Conservation (phyloP, 2,797 vertebrate species). For the Cygnus olor region DNA sequence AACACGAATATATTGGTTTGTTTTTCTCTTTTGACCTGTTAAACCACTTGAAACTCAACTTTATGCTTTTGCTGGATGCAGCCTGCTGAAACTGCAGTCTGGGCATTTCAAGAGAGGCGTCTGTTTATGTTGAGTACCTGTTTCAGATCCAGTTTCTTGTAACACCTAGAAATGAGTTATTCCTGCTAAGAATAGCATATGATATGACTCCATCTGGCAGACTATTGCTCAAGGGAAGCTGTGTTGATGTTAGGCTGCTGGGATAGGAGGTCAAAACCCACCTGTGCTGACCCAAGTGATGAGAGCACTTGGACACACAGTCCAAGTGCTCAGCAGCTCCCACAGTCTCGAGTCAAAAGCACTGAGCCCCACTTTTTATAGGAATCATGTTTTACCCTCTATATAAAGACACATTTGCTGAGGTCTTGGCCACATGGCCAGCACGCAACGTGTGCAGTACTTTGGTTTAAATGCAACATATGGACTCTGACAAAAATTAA, state of each 20-base stretch:
- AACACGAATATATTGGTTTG: slow-evolving; percentile 35
- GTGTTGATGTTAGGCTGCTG: background rate
- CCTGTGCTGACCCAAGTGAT: background rate
- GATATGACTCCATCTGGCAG: background rate
- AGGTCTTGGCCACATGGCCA: background rate
- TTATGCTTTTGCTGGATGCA: background rate
- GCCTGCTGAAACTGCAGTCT: slow-evolving; percentile 29
- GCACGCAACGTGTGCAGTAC: accelerated
- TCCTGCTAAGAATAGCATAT: background rate
- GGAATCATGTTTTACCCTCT: background rate
- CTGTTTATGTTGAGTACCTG: background rate
- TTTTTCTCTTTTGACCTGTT: slow-evolving; percentile 21
- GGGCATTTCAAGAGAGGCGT: accelerated
- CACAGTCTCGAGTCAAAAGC: background rate
- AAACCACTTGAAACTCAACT: slow-evolving; percentile 32
- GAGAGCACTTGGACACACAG: background rate
- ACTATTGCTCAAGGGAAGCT: background rate
- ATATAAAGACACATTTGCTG: background rate
- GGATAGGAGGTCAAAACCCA: slow-evolving; percentile 1
- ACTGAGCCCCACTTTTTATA: background rate
- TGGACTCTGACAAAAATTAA: background rate
- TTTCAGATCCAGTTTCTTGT: slow-evolving; percentile 23
- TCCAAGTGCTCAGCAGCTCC: background rate
- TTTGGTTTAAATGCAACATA: background rate
- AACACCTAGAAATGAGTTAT: background rate